Base-by-base conservation (phyloP, 2,888 invertebrate species). In the Lasioglossum zephyrum region DNA sequence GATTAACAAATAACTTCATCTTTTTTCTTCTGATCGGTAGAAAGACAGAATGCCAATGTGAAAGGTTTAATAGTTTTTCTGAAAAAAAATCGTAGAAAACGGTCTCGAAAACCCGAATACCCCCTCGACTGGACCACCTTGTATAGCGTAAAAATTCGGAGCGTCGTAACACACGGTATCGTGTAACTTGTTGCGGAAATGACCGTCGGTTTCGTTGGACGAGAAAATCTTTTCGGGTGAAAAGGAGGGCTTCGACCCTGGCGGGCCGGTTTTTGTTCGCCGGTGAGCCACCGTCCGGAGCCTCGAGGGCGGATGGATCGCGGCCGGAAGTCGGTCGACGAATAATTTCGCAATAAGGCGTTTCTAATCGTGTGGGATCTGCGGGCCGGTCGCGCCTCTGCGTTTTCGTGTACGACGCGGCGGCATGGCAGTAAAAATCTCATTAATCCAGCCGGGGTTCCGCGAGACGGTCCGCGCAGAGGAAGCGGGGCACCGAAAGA, bases 321-420 rank as follows among this genome's bases (percentile, higher is more conserved):
- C 53, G 77, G 22, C 85, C 88, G 90, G 91, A 91, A 90, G 90
- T 85, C 57, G 86, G 13, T 75, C 66, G 47, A 44, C 79, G 91
- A 87, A 91, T 91, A 91, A 91, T 91, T 85, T 82, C 78, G 86
- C 90, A 86, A 90, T 91, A 90, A 91, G 88, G 73, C 73, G 84
- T 76, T 85, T 84, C 91, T 89, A 90, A 88, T 88, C 88, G 84
- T 53, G 39, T 9, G 75, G 79, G 79, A 91, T 86, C 89, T 83
- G 84, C 81, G 73, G 73, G 78, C 39, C 26, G 41, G 63, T n/a
- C 44, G 36, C 47, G 44, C 60, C 26, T 44, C 36, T 22, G 69
- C 41, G 53, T 80, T 78, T 82, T 77, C 79, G 73, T 57, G 81
- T 22, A 22, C 13, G 22, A 22, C 49, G 49, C 49, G 13, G 49